phyloP scores from a whole-genome alignment of 2,888 invertebrate genomes.

The Drosophila paracracens region DNA sequence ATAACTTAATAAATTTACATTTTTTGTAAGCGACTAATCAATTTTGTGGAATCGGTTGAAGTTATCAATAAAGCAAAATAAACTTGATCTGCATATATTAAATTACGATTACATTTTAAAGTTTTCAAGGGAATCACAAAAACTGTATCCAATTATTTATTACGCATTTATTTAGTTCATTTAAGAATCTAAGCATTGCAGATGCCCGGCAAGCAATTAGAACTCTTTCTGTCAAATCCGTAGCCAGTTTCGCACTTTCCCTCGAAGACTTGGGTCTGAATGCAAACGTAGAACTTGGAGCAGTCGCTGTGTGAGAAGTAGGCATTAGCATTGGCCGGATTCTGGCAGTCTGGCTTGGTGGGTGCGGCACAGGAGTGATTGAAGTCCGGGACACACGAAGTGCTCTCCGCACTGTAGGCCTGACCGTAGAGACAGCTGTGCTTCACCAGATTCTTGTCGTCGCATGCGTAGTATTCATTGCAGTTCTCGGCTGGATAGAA shows the following conservation, averaged over 20 bases:
- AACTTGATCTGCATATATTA: not conserved
- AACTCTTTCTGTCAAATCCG: conserved; percentile 25
- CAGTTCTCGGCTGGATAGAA: conserved; percentile 28
- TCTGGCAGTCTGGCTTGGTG: conserved; percentile 22
- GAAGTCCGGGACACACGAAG: conserved; percentile 10
- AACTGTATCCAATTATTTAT: not conserved
- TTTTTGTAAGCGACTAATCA: not conserved
- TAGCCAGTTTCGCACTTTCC: conserved; percentile 35
- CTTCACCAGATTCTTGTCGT: conserved; percentile 17
- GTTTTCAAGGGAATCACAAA: not conserved
- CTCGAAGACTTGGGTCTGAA: conserved; percentile 23
- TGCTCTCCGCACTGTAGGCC: conserved; percentile 7
- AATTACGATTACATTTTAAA: not conserved
- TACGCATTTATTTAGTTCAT: not conserved
- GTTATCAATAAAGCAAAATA: not conserved
- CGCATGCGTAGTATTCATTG: conserved; percentile 29
- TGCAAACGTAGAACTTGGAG: conserved; percentile 28
- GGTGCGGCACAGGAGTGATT: conserved; percentile 10
- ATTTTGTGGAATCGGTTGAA: not conserved
- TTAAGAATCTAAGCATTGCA: conserved; percentile 6
- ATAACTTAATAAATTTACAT: not conserved
- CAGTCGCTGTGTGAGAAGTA: conserved; percentile 37
- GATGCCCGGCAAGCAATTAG: conserved; percentile 22
- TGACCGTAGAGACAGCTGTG: conserved; percentile 28
- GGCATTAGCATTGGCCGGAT: conserved; percentile 26